A percentile compares a stretch with the other conserved stretches of the same genome.
Evolutionary conservation across 2,113 vertebrate genomes (phyloP).

Genomic region (Pseudolaguvia tuberculata): DNA sequence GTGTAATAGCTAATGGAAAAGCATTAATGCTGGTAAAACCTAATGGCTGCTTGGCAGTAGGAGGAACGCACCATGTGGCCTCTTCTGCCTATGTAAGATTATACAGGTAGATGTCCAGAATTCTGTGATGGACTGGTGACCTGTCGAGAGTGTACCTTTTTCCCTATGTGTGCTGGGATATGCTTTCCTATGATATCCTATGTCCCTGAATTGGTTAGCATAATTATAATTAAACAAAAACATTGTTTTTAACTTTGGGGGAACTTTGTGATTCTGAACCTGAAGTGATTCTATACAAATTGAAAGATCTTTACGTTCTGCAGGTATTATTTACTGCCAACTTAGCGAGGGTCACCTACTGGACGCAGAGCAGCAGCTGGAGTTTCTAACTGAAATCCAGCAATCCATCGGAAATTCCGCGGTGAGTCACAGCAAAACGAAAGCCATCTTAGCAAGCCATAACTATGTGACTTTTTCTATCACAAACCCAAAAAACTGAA

Average conservation of each 20-base stretch:
- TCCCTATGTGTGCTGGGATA: no score
- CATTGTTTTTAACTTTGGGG: neutral
- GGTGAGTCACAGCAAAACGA: conserved; percentile 61
- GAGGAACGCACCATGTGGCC: neutral
- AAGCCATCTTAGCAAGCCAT: neutral
- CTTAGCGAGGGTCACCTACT: conserved; percentile 82
- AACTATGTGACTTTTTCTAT: neutral
- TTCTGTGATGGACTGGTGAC: no score
- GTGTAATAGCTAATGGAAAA: neutral
- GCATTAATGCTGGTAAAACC: no score
- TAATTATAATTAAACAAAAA: no score
- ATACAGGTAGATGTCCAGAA: neutral
- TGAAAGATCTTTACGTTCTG: neutral
- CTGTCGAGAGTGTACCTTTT: no score
- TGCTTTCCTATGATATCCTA: no score
- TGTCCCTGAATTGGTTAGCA: no score
- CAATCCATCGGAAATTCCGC: conserved; percentile 88
- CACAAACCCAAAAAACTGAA: neutral
- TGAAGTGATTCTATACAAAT: neutral
- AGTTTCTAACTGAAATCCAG: conserved; percentile 90
- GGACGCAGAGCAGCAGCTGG: conserved; percentile 90
- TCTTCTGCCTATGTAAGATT: neutral
- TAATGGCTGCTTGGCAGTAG: neutral
- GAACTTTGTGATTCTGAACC: neutral
- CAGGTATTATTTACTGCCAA: conserved; percentile 90